Conservation (phyloP, 2,888 invertebrate genomes). For the Chrysodeixis includens region DNA sequence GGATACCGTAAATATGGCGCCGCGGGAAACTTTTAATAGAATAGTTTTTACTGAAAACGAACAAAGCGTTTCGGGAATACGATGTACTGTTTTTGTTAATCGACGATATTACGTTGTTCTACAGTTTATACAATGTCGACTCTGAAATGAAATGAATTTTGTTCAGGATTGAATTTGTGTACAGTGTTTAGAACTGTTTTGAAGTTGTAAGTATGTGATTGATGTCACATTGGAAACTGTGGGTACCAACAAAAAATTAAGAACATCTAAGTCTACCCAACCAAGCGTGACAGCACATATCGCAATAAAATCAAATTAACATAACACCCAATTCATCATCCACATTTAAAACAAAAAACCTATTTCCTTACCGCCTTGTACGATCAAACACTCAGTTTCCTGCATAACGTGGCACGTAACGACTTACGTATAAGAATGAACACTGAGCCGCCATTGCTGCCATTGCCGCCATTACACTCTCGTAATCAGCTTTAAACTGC, state of each 20-base stretch:
- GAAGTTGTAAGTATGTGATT: too few relatives aligned
- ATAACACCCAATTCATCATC: neutral
- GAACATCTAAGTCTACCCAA: too few relatives aligned
- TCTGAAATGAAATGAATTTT: too few relatives aligned
- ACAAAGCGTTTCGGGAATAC: constrained; percentile 30
- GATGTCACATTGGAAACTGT: too few relatives aligned
- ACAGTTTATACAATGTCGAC: neutral
- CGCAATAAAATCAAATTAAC: neutral
- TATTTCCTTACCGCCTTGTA: constrained; percentile 24
- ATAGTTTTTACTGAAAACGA: constrained; percentile 48
- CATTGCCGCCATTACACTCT: constrained; percentile 34
- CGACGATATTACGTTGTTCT: constrained; percentile 11
- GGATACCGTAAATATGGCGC: constrained; percentile 46
- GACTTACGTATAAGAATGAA: constrained; percentile 32
- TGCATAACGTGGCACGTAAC: constrained; percentile 39
- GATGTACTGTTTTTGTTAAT: constrained; percentile 32
- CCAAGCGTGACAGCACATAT: neutral
- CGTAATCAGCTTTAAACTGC: constrained; percentile 53
- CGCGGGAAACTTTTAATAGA: constrained; percentile 35
- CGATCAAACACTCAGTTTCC: constrained; percentile 37
- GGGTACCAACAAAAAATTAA: too few relatives aligned
- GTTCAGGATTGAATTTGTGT: neutral
- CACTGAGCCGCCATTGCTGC: constrained; percentile 15
- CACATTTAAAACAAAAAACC: neutral
- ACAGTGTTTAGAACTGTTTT: too few relatives aligned